phyloP scores from a whole-genome alignment of 2,888 invertebrate genomes.

The Muscina levida region DNA sequence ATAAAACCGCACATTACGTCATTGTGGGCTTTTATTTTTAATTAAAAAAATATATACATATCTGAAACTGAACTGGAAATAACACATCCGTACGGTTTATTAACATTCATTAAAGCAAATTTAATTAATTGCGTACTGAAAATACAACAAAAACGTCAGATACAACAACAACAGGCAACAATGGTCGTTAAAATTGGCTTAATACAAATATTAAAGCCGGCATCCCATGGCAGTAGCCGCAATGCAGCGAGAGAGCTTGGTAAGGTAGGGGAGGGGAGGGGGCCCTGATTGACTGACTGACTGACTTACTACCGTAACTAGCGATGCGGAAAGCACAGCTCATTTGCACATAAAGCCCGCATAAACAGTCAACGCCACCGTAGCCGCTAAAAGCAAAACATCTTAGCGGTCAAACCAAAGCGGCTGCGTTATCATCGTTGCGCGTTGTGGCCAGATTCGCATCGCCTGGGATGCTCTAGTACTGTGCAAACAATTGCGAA shows the following conservation, averaged over 20 bases:
- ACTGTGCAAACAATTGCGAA: constrained; percentile 51
- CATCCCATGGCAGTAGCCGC: constrained; percentile 18
- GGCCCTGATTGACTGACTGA: constrained; percentile 47
- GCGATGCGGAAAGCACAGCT: constrained; percentile 64
- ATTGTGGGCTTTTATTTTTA: constrained; percentile 43
- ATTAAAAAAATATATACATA: constrained; percentile 15
- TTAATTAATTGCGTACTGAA: constrained; percentile 66
- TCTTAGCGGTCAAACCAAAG: constrained; percentile 60
- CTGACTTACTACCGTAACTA: constrained; percentile 59
- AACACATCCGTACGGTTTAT: constrained; percentile 65
- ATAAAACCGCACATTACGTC: constrained; percentile 64
- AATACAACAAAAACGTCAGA: constrained; percentile 44
- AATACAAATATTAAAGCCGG: constrained; percentile 63
- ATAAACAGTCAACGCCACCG: not conserved
- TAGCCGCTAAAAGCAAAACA: constrained; percentile 34
- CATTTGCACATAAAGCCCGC: constrained; percentile 54
- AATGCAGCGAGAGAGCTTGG: too few species aligned
- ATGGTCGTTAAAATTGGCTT: constrained; percentile 69
- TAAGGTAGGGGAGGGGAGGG: too few species aligned
- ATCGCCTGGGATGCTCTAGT: constrained; percentile 12
- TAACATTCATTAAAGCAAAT: constrained; percentile 63
- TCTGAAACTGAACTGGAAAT: constrained; percentile 30
- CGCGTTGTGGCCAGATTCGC: not conserved
- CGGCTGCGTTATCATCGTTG: not conserved
- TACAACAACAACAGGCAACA: constrained; percentile 67